Conservation (phyloP, 2,113 vertebrate genomes). For the Oxyruncus cristatus region DNA sequence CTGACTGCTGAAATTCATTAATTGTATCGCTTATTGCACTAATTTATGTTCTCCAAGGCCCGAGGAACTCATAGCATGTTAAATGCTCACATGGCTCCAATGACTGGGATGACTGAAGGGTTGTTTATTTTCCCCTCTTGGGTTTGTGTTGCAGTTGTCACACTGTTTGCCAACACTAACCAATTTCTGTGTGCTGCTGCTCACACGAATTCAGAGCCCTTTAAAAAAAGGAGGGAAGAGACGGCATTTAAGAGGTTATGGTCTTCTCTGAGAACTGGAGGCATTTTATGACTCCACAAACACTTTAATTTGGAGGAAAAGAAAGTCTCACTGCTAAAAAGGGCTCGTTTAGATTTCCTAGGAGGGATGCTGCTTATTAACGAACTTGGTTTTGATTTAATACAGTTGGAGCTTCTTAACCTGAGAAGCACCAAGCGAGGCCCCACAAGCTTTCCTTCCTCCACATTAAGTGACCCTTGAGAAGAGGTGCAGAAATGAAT, state of each 20-base stretch:
- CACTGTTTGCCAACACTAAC: conserved; percentile 19
- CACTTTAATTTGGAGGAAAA: not conserved
- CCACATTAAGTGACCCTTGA: conserved; percentile 20
- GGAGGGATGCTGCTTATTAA: not conserved
- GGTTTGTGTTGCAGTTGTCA: conserved; percentile 62
- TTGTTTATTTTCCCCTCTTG: conserved; percentile 57
- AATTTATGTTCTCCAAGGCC: conserved; percentile 29
- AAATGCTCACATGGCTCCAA: conserved; percentile 44
- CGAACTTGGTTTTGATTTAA: not conserved
- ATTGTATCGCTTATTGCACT: conserved; percentile 31
- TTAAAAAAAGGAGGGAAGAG: not conserved
- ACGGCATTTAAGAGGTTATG: not conserved
- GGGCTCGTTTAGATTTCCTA: not conserved
- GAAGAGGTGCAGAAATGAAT: conserved; percentile 60
- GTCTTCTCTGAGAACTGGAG: not conserved
- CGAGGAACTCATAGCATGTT: conserved; percentile 17
- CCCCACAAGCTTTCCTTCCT: not conserved
- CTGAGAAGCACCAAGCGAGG: not conserved
- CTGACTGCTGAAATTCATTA: conserved; percentile 42
- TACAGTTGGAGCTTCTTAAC: not conserved
- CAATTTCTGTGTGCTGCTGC: conserved; percentile 19
- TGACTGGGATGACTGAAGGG: conserved; percentile 43
- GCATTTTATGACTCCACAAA: not conserved
- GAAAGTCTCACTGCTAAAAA: not conserved
- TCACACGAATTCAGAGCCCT: not conserved